Evolutionary conservation across 2,797 vertebrate species (phyloP).

Genomic region (Tangara arthus): DNA sequence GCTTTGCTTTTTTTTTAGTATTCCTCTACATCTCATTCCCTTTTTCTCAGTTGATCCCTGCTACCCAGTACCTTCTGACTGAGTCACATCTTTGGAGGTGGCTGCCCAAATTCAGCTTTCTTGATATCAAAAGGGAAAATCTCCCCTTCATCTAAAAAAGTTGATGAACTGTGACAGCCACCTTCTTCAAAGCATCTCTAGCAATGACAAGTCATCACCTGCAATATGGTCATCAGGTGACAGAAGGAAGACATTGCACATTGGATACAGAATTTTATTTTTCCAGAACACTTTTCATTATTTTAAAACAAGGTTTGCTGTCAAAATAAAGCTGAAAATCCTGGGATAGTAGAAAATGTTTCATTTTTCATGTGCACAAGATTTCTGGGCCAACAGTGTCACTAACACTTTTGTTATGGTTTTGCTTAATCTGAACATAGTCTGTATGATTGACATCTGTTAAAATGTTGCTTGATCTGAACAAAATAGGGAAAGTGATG

Average conservation of each 20-base stretch:
- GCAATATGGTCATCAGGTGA: background rate
- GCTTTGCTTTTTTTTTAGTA: background rate
- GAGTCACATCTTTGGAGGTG: background rate
- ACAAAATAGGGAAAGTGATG: background rate
- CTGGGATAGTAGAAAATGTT: background rate
- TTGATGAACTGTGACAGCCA: background rate
- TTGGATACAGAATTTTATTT: background rate
- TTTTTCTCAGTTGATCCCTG: background rate
- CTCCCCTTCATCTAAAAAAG: background rate
- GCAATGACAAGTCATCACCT: background rate
- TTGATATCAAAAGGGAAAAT: background rate
- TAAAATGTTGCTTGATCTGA: background rate
- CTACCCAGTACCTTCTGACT: background rate
- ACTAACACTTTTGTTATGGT: background rate
- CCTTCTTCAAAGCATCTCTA: background rate
- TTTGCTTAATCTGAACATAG: background rate
- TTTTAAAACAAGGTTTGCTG: background rate
- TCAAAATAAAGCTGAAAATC: background rate
- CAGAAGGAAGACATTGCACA: background rate
- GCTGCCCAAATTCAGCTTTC: background rate
- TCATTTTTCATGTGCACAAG: background rate
- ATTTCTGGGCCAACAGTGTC: background rate
- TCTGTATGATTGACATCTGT: background rate
- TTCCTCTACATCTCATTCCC: background rate
- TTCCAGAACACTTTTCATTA: background rate